Base-by-base conservation (phyloP, 2,113 vertebrate species). In the Atlantisia rogersi region DNA sequence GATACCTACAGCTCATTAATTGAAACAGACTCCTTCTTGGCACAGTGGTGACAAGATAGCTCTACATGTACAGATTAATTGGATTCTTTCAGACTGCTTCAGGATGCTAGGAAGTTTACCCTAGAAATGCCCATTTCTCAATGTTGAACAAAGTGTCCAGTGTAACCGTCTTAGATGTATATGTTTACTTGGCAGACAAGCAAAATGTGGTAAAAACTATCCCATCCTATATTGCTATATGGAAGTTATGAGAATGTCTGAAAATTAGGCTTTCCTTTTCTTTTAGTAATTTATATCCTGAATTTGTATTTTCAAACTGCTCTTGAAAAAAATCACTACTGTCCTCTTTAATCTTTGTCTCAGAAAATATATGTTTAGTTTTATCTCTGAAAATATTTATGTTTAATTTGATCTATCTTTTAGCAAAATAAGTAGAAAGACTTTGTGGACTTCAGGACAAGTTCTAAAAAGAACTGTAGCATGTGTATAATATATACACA, bases 141-240 rank as follows among this genome's bases (percentile, higher is more conserved):
- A 2, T 0, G 0, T 12, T 59, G 21, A 75, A 14, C 9, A 12
- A 15, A 9, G 4, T 55, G 6, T 40, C 4, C 25, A 31, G 6
- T 26, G 35, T 76, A 10, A 63, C 29, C 63, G 56, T 4, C 12
- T 88, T 8, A 44, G 9, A n/a, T 10, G 7, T 28, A 92, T 63
- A 31, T 37, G 46, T 71, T 85, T 46, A 28, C 8, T 7, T 2
- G 42, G 17, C 5, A 88, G 37, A 52, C 4, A 46, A 70, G 7
- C 5, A 71, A 90, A 80, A 3, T 35, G 39, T 48, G 9, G 9
- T n/a, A 31, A 56, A 62, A 71, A 82, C 9, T 63, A 74, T 63
- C 20, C 8, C 29, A 56, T 28, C 9, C 12, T 39, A 4, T 44
- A 63, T 24, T 12, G 14, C 16, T 32, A 25, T 20, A 5, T 56